Evolutionary conservation across 2,797 vertebrate genomes (phyloP).

Genomic region (Halcyon chelicuti): DNA sequence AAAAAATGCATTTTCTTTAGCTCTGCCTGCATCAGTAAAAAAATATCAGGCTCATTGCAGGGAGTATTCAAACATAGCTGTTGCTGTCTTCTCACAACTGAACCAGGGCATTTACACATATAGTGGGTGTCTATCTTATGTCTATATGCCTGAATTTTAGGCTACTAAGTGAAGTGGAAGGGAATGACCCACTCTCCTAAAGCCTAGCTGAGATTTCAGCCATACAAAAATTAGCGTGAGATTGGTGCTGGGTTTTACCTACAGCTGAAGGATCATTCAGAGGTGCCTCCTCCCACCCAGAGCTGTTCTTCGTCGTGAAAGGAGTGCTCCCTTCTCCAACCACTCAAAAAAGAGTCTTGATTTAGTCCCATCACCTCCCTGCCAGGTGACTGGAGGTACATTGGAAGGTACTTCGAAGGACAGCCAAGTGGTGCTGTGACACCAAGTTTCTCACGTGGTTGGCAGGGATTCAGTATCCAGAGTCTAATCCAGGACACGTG

Average conservation of each 20-base stretch:
- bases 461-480: not conserved
- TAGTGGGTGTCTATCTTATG: not conserved
- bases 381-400: not conserved
- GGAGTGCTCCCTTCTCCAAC: not conserved
- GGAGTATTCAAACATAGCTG: not conserved
- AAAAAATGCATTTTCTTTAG: not conserved
- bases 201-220: not conserved
- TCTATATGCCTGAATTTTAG: not conserved
- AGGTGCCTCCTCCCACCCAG: not conserved
- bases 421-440: not conserved
- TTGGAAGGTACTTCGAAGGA: not conserved
- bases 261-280: not conserved
- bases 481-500: not conserved
- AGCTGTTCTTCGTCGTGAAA: not conserved
- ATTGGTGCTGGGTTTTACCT: not conserved
- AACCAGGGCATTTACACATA: not conserved
- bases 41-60: not conserved
- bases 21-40: not conserved
- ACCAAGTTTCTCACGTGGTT: not conserved
- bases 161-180: not conserved
- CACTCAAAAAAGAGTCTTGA: not conserved
- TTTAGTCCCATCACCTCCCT: not conserved
- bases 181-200: not conserved
- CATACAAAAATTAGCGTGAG: not conserved
- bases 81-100: not conserved